Base-by-base conservation (phyloP, 2,113 vertebrate genomes). In the Lepus americanus region DNA sequence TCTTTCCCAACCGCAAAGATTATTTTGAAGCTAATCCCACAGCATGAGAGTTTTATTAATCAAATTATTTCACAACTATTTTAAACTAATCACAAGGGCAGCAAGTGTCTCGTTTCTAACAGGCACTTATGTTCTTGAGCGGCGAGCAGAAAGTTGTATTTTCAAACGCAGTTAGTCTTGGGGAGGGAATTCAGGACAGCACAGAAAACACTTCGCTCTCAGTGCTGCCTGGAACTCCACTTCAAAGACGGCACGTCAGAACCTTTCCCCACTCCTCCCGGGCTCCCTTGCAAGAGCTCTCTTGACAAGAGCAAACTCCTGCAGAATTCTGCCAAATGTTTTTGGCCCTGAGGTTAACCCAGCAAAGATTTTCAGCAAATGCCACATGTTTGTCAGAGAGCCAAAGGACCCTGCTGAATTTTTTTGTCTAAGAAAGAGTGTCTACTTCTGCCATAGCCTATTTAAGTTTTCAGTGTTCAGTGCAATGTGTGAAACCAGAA, bases 41-140 rank as follows among this genome's bases (percentile, higher is more conserved):
- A 92, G 67, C 67, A 84, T 66, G 55, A 86, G 25, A 74, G 66
- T 91, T 92, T 87, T 81, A 80, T 74, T 91, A 92, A 88, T 53
- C 29, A 91, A 91, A 88, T 95, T 90, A 94, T 84, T 93, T 89
- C 55, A 78, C 39, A 80, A 91, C 66, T 90, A n/a, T 79, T 94
- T 94, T 64, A 92, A 93, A 87, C 51, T 64, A 93, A 81, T 36
- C 59, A 87, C 64, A 94, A 74, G 61, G 61, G 3, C 27, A 59
- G 39, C 49, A 95, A 92, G 49, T 25, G 11, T 91, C 49, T 95
- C 31, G 9, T 92, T 92, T 92, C 81, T 87, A 92, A 95, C 90
- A 74, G 55, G 33, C 59, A 76, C 1, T 76, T 91, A 66, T 5
- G 2, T 72, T 77, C 17, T 81, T 93, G 19, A 82, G 19, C 55